A percentile compares a stretch with the other conserved stretches of the same genome.
phyloP scores from a whole-genome alignment of 1,140 invertebrate species.

The Babylonia areolata region DNA sequence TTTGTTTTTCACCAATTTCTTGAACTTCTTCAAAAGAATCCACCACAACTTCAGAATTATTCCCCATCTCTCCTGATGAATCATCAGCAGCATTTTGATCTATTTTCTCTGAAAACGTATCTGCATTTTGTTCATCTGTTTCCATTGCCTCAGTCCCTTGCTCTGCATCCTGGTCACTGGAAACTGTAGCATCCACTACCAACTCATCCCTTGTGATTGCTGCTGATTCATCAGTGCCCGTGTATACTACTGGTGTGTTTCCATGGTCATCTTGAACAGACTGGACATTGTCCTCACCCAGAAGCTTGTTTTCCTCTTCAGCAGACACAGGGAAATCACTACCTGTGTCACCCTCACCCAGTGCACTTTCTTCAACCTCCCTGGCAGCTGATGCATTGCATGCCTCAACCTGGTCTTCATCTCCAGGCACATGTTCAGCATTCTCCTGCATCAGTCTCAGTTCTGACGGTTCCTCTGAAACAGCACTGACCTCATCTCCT shows the following conservation, averaged over 20 bases:
- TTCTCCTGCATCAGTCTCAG: background rate
- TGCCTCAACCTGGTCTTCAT: no score
- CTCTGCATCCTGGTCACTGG: background rate
- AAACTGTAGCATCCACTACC: no score
- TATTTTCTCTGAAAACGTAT: background rate
- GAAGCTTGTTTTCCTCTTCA: conserved; percentile 3
- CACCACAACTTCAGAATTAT: background rate
- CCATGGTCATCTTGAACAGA: background rate
- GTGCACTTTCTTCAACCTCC: background rate
- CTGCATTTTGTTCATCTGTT: background rate
- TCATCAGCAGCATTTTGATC: conserved; percentile 27
- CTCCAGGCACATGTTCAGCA: background rate
- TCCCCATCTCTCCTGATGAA: conserved; percentile 16
- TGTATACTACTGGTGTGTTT: background rate
- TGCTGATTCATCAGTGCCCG: background rate
- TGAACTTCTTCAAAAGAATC: background rate
- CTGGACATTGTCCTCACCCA: background rate
- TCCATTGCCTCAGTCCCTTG: background rate
- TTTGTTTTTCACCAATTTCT: background rate
- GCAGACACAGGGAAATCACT: background rate
- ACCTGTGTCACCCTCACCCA: background rate
- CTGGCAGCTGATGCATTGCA: background rate
- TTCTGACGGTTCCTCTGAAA: background rate
- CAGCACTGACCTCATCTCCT: background rate
- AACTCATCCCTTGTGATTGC: background rate